Percentiles rank a stretch among this genome's conserved stretches.
These are phyloP conservation scores for Papilio aristodemus DNA, from an alignment of 1,140 invertebrate genomes.

Conservation along the genomic window DNA sequence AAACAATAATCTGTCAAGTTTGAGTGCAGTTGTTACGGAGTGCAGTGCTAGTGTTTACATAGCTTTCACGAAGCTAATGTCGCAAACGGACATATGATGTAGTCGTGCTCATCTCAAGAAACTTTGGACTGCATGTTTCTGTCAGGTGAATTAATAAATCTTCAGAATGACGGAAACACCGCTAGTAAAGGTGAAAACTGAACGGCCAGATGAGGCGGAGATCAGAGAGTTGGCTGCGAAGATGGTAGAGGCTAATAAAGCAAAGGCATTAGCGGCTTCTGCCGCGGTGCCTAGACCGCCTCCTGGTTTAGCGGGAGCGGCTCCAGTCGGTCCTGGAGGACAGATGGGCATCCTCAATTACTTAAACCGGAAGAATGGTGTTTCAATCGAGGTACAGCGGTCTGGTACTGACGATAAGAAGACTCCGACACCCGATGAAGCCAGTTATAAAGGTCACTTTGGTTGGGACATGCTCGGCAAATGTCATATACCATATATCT, in stretches of 20 bases:
- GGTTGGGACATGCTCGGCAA: constrained; percentile 94
- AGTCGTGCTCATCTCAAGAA: constrained; percentile 21
- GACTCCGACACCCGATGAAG: constrained; percentile 85
- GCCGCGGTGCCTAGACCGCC: constrained; percentile 67
- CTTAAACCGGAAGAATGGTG: constrained; percentile 75
- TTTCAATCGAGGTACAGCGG: constrained; percentile 52
- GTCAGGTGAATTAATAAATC: background rate
- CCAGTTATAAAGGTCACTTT: constrained; percentile 91
- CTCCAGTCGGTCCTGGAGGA: constrained; percentile 63
- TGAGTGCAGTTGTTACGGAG: constrained; percentile 20
- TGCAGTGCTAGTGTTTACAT: constrained; percentile 33
- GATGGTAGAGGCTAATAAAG: constrained; percentile 92
- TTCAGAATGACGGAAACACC: constrained; percentile 63
- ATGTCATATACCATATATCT: constrained; percentile 93
- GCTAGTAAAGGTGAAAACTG: constrained; percentile 86
- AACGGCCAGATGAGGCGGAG: constrained; percentile 91
- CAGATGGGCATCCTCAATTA: constrained; percentile 84
- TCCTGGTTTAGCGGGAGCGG: constrained; percentile 63
- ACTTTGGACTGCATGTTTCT: constrained; percentile 5
- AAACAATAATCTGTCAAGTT: constrained; percentile 20
- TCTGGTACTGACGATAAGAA: constrained; percentile 64
- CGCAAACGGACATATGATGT: constrained; percentile 34
- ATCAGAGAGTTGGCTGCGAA: constrained; percentile 91
- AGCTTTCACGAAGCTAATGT: constrained; percentile 24
- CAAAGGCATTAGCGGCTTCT: constrained; percentile 82